Evolutionary conservation across 92 coral and sea anemone genomes (phyloP).

Genomic region (Micromussa lordhowensis): DNA sequence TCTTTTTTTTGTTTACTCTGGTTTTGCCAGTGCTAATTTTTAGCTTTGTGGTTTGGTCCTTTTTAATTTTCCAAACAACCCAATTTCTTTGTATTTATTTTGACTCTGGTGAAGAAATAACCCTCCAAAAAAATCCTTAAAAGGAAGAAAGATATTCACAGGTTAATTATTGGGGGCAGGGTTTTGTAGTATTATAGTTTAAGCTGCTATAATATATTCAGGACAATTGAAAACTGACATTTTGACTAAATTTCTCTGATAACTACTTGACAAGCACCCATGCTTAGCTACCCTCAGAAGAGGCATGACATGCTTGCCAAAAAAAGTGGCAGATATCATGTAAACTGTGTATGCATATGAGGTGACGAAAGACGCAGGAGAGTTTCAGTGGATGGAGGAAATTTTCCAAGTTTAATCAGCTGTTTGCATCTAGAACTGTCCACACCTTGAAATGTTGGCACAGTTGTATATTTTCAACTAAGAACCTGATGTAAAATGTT

Average conservation of each 20-base stretch:
- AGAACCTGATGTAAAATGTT: neutral
- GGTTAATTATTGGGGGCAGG: slow-evolving; percentile 15
- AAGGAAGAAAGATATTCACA: neutral
- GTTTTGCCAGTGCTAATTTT: slow-evolving; percentile 19
- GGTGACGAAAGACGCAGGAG: neutral
- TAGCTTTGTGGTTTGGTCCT: slow-evolving; percentile 33
- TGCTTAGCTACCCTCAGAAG: neutral
- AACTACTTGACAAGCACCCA: neutral
- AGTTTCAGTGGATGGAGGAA: neutral
- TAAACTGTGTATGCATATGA: neutral
- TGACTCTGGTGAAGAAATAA: slow-evolving; percentile 3
- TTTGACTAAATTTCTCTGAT: neutral
- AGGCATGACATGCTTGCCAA: neutral
- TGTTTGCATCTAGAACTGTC: slow-evolving; percentile 7
- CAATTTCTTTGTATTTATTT: slow-evolving; percentile 3
- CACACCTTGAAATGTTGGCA: slow-evolving; percentile 10
- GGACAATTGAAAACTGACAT: neutral
- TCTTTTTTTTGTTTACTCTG: slow-evolving; percentile 2
- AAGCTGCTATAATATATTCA: neutral
- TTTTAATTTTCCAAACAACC: slow-evolving; percentile 8
- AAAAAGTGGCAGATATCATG: neutral
- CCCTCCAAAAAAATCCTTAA: neutral
- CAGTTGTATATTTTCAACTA: neutral
- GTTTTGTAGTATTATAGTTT: neutral
- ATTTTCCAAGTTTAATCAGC: slow-evolving; percentile 27